Conservation (phyloP, 2,113 vertebrate species). For the Ifrita kowaldi region DNA sequence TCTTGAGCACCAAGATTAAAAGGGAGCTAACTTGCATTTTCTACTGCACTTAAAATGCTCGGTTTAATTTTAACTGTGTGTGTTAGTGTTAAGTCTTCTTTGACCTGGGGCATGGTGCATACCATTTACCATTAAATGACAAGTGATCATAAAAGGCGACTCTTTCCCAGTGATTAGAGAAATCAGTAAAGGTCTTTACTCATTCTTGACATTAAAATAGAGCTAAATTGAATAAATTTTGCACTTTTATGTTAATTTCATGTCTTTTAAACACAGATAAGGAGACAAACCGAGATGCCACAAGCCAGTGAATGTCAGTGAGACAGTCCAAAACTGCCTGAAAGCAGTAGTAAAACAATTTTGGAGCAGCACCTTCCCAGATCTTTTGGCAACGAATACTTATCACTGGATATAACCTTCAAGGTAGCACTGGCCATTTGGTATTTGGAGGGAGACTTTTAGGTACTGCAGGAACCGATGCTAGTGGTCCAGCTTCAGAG, state of each 20-base stretch:
- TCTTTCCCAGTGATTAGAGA: neutral
- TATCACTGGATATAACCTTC: neutral
- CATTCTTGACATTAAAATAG: neutral
- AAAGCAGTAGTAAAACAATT: neutral
- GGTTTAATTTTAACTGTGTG: conserved; percentile 9
- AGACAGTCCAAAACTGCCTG: neutral
- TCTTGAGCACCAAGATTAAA: neutral
- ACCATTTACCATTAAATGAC: neutral
- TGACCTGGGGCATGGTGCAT: neutral
- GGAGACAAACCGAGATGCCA: neutral
- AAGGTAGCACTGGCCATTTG: neutral
- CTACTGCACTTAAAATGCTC: neutral
- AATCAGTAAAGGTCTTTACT: neutral
- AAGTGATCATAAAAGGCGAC: neutral
- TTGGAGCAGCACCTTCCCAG: neutral
- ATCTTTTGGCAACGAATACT: neutral
- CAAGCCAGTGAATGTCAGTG: neutral
- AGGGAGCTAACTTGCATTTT: neutral
- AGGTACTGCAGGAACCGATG: neutral
- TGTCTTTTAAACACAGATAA: neutral
- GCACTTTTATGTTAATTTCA: neutral
- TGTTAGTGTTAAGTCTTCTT: neutral
- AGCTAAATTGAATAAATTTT: neutral
- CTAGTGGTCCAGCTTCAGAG: neutral
- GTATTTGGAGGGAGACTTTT: neutral